Percentiles rank a stretch among this genome's conserved stretches.
Evolutionary conservation across 2,113 vertebrate species (phyloP).

Genomic region (Podarcis muralis): DNA sequence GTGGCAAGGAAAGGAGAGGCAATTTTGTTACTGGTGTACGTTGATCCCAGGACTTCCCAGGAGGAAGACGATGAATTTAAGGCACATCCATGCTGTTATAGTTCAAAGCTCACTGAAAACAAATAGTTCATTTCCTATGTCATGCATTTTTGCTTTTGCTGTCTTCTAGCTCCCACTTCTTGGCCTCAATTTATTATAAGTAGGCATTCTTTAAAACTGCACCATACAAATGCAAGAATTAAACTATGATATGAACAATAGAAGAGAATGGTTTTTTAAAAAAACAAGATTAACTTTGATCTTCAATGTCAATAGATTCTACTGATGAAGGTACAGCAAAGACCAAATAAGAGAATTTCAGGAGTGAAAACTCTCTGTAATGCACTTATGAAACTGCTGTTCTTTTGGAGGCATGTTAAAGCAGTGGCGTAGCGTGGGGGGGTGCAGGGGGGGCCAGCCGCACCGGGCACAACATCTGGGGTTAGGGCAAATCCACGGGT

Average conservation of each 20-base stretch:
- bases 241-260: neutral
- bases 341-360: rapidly evolving
- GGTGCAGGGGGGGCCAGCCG: too few relatives aligned
- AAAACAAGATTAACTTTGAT: neutral
- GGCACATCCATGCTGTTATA: neutral
- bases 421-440: too few relatives aligned
- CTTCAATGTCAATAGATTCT: rapidly evolving
- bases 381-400: neutral
- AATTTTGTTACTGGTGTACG: neutral
- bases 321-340: neutral
- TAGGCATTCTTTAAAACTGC: neutral
- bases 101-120: constrained; percentile 1
- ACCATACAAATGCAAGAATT: neutral
- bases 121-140: neutral
- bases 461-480: too few relatives aligned
- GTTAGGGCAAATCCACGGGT: too few relatives aligned
- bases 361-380: neutral
- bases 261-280: neutral
- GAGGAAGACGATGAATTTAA: neutral
- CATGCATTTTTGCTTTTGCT: neutral
- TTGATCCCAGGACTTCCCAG: neutral
- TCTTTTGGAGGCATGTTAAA: neutral
- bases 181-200: neutral
- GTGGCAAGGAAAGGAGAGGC: constrained; percentile 3
- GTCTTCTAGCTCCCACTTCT: neutral